phyloP scores from a whole-genome alignment of 1,140 invertebrate genomes.

The Anagrus nilaparvatae region DNA sequence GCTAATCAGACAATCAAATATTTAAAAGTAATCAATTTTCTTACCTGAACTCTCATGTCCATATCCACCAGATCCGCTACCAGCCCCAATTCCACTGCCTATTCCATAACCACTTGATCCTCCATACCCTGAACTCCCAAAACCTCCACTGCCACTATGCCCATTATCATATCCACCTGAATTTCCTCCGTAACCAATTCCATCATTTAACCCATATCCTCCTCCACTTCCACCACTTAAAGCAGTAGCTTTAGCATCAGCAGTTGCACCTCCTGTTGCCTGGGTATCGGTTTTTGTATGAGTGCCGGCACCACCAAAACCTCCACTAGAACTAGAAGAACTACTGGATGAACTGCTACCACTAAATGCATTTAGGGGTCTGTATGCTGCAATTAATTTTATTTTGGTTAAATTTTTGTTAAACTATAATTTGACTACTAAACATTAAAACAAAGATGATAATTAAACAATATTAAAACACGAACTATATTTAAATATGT shows the following conservation, averaged over 20 bases:
- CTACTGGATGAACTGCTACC: constrained; percentile 16
- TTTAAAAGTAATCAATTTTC: no score
- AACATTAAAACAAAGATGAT: background rate
- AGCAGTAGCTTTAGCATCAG: constrained; percentile 16
- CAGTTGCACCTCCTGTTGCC: constrained; percentile 14
- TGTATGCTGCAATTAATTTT: background rate
- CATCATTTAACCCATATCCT: background rate
- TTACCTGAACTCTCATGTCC: no score
- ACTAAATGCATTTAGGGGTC: background rate
- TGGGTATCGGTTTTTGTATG: constrained; percentile 16
- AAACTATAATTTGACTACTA: background rate
- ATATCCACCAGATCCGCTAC: no score
- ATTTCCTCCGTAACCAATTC: no score
- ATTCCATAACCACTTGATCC: no score
- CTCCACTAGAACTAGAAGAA: background rate
- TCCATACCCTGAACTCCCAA: no score
- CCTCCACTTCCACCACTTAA: background rate
- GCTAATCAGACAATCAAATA: no score
- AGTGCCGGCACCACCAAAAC: constrained; percentile 10
- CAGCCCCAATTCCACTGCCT: no score
- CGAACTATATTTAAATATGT: background rate
- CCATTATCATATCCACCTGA: no score
- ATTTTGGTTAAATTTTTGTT: background rate
- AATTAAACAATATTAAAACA: background rate
- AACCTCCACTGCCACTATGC: no score